Evolutionary conservation across 2,888 invertebrate species (phyloP).

Genomic region (Podotricha telesiphe): DNA sequence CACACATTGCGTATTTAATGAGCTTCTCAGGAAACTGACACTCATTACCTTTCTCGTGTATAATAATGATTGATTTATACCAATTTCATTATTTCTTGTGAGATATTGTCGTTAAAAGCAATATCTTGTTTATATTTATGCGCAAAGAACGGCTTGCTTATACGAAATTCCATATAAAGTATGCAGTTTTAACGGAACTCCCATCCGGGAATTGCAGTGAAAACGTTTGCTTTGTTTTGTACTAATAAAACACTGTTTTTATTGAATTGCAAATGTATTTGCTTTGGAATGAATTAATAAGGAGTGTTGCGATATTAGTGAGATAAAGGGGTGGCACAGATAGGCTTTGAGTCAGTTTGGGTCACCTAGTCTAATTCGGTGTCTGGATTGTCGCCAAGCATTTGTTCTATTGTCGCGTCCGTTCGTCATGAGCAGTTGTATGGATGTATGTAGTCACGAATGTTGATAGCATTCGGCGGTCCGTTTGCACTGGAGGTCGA

Average conservation of each 20-base stretch:
- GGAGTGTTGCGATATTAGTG: neutral
- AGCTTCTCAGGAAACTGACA: slow-evolving; percentile 6
- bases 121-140: slow-evolving; percentile 22
- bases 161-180: slow-evolving; percentile 25
- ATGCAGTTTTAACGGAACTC: slow-evolving; percentile 31
- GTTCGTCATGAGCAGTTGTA: slow-evolving; percentile 60
- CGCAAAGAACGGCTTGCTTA: slow-evolving; percentile 3
- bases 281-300: neutral
- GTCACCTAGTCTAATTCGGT: slow-evolving; percentile 70
- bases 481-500: slow-evolving; percentile 56
- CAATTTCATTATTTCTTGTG: slow-evolving; percentile 13
- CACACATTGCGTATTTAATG: neutral
- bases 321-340: slow-evolving; percentile 31
- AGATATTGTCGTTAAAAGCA: slow-evolving; percentile 18
- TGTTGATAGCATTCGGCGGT: slow-evolving; percentile 51
- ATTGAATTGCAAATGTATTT: slow-evolving; percentile 13
- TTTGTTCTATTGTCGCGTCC: slow-evolving; percentile 75
- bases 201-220: slow-evolving; percentile 33
- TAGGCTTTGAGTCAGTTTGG: slow-evolving; percentile 50
- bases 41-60: slow-evolving; percentile 17
- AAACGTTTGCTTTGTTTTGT: slow-evolving; percentile 14
- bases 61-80: slow-evolving; percentile 23
- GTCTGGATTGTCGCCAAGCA: slow-evolving; percentile 77
- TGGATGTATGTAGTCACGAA: slow-evolving; percentile 56
- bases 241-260: slow-evolving; percentile 9